phyloP scores from a whole-genome alignment of 2,113 vertebrate species.

The Ammodytes dubius region DNA sequence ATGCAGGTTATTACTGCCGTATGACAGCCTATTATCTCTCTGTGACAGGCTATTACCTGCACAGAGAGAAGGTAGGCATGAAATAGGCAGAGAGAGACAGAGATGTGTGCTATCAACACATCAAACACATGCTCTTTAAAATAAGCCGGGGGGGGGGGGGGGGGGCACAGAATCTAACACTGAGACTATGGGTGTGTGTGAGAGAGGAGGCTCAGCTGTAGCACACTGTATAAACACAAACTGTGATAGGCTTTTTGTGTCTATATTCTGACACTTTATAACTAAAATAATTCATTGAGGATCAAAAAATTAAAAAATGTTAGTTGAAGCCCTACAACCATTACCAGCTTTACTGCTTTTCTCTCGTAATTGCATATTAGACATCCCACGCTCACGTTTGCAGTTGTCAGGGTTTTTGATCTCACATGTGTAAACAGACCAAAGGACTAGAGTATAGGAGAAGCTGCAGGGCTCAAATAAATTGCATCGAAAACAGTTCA shows the following conservation, averaged over 20 bases:
- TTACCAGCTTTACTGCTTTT: neutral
- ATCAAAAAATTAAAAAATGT: too few relatives aligned
- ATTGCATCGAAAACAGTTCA: neutral
- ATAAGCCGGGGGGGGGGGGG: neutral
- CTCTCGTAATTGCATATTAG: neutral
- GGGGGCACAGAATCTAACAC: slow-evolving; percentile 17
- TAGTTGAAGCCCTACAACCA: neutral
- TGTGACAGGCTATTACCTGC: slow-evolving; percentile 79
- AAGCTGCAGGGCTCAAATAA: slow-evolving; percentile 12
- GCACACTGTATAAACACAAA: neutral
- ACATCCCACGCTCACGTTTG: neutral
- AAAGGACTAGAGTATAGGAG: neutral
- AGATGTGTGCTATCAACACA: slow-evolving; percentile 71
- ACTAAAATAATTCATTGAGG: neutral
- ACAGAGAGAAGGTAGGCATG: slow-evolving; percentile 71
- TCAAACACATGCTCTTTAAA: slow-evolving; percentile 69
- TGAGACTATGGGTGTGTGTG: neutral
- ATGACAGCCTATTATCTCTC: slow-evolving; percentile 77
- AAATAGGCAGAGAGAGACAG: slow-evolving; percentile 70
- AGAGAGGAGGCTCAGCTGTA: slow-evolving; percentile 16
- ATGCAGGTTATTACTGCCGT: slow-evolving; percentile 74
- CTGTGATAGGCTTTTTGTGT: too few relatives aligned
- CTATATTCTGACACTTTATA: neutral
- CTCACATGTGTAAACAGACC: neutral
- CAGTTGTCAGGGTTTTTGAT: neutral